A percentile compares a stretch with the other conserved stretches of the same genome.
Evolutionary conservation across 2,888 invertebrate genomes (phyloP).

Genomic region (Agrilus cyanescens): DNA sequence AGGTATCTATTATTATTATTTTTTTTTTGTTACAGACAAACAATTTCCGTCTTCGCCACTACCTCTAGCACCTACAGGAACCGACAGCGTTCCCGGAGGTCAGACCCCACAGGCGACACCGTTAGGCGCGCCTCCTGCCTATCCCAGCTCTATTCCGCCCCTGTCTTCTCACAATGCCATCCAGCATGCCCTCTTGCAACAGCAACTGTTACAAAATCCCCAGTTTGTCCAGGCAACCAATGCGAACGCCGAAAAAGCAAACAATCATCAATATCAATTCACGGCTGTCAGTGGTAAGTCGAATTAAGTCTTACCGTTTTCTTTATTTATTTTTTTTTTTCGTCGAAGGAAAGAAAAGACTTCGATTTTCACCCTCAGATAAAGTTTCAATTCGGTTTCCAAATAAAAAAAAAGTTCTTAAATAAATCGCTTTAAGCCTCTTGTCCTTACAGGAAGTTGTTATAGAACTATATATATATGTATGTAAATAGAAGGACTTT

Average conservation of each 20-base stretch:
- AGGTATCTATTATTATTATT: no score
- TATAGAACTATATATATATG: no score
- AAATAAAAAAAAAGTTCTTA: neutral
- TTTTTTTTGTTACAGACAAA: constrained; percentile 35
- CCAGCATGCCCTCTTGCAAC: constrained; percentile 35
- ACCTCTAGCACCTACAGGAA: constrained; percentile 26
- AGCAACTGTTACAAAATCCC: constrained; percentile 46
- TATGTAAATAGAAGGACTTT: no score
- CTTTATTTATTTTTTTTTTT: no score
- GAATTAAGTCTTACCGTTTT: neutral
- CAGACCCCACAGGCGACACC: constrained; percentile 17
- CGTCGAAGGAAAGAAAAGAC: no score
- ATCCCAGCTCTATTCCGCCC: constrained; percentile 33
- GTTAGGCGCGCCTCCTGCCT: constrained; percentile 35
- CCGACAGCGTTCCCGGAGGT: constrained; percentile 20
- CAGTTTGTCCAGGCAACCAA: constrained; percentile 34
- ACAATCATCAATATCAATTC: constrained; percentile 26
- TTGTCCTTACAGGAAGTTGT: no score
- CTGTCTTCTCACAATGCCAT: constrained; percentile 27
- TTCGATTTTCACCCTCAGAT: no score
- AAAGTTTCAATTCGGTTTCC: neutral
- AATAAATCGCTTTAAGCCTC: no score
- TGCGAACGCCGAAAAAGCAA: constrained; percentile 35
- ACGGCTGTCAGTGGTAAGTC: constrained; percentile 34
- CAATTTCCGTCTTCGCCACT: constrained; percentile 33